Base-by-base conservation (phyloP, 2,797 vertebrate species). In the Coilia nasus region DNA sequence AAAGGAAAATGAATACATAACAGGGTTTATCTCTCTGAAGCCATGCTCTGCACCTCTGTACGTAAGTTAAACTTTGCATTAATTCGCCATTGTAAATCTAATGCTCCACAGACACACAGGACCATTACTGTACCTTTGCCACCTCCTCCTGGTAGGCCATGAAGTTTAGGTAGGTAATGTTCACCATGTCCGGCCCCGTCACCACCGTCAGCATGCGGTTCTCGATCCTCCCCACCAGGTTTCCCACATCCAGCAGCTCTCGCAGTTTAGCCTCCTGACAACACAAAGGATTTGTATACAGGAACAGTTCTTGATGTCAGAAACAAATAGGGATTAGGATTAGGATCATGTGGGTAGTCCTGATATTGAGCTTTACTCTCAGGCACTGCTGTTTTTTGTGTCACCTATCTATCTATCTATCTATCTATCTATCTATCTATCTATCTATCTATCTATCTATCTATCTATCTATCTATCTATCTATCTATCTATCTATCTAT, bases 71-170 rank as follows among this genome's bases (percentile, higher is more conserved):
- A 41, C 5, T 41, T 54, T 1, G 3, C 7, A 54, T 54, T 54
- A 54, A 54, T 54, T 54, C 2, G 2, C 50, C 7, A 54, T 54
- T 54, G 14, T 54, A 14, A 54, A 54, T 54, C 50, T 54, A 10
- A 54, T 54, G 7, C 14, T 10, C 1, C 71, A 84, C 28, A 46
- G 50, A 57, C 54, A n/a, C 71, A 81, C 21, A 81, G 50, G 50
- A 54, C 15, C 59, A 28, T 0, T 4, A n/a, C 62, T 35, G 67
- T 75, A 99, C 98, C 98, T 98, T 99, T 23, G 98, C 98, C 82
- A 98, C 97, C 0, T 99, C 98, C 91, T 99, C 98, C 88, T 99
- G 98, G 85, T 97, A 95, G 1, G 98, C 98, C 88, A 99, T 97
- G 89, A 99, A 97, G 92, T 97, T 99, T 87, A 99, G 93, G 94